Percentiles rank a stretch among this genome's conserved stretches.
These are phyloP conservation scores for Gracilinanus agilis DNA, from an alignment of 2,113 vertebrate genomes.

Conservation along the genomic window DNA sequence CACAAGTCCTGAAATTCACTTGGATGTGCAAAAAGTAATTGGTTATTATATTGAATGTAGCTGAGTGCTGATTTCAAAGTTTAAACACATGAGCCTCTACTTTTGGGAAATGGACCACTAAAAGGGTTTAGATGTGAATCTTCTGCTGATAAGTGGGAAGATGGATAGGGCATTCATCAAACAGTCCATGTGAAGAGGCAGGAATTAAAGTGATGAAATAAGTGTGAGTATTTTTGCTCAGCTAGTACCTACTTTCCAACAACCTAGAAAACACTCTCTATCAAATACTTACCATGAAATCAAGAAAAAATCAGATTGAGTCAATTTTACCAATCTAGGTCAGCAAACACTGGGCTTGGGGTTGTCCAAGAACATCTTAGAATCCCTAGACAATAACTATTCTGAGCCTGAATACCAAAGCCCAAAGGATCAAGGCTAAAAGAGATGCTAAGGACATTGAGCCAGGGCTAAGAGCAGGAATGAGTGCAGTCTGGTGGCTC, in stretches of 20 bases:
- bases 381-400: background rate
- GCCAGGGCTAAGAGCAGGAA: background rate
- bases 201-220: background rate
- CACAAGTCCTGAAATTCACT: conserved; percentile 70
- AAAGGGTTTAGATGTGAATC: conserved; percentile 12
- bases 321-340: background rate
- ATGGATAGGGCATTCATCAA: background rate
- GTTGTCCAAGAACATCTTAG: background rate
- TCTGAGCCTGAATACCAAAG: background rate
- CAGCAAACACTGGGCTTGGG: background rate
- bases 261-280: background rate
- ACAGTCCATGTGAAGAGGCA: background rate
- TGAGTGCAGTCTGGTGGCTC: background rate
- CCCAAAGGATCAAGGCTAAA: background rate
- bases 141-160: background rate
- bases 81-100: conserved; percentile 65
- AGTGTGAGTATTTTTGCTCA: background rate
- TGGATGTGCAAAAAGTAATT: conserved; percentile 71
- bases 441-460: background rate
- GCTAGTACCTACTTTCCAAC: background rate
- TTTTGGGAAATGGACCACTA: conserved; percentile 43
- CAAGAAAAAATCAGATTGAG: background rate
- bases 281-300: background rate
- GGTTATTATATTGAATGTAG: conserved; percentile 62
- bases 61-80: conserved; percentile 68